Base-by-base conservation (phyloP, 2,797 vertebrate genomes). In the Mus spretus region DNA sequence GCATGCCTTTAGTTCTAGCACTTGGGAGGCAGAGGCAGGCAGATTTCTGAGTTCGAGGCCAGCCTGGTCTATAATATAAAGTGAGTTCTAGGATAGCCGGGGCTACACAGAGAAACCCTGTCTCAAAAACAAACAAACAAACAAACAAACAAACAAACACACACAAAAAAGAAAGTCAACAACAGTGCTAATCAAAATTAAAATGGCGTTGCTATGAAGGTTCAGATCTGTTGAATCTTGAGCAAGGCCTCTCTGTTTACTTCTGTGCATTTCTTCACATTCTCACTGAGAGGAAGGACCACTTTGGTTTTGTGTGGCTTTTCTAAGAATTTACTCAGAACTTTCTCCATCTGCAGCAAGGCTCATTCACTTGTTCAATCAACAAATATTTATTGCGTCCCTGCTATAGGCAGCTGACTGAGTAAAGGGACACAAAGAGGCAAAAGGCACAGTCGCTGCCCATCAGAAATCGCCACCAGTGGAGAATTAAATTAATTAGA, bases 401-500 rank as follows among this genome's bases (percentile, higher is more conserved):
- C 70, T 80, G 78, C 74, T 95, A 85, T n/a, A 85, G 79, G 61
- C 89, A 93, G 61, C 94, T 86, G 75, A 85, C 93, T 57, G 93
- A 86, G 95, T 92, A 97, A 96, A 96, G 78, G 91, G 82, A 92
- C 47, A 82, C 67, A 96, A 95, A 96, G 94, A 98, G 94, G 92
- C 92, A 96, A 95, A 95, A 98, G 92, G 67, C 96, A 79, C 74
- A 96, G 91, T 83, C 83, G 50, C 78, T 96, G 91, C 91, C 96
- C 31, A 4, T 93, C 96, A 96, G 93, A 95, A 96, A 97, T 95
- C 72, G 87, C 93, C 91, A 96, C 92, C 95, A 95, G 89, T 94
- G 89, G 97, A 97, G 94, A 97, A 98, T 95, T 96, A 97, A 96
- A 97, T 98, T 96, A 98, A 98, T 97, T 98, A 97, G 96, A 96